These are phyloP conservation scores for Strigops habroptila DNA, from an alignment of 2,113 vertebrate species.

Conservation along the genomic window DNA sequence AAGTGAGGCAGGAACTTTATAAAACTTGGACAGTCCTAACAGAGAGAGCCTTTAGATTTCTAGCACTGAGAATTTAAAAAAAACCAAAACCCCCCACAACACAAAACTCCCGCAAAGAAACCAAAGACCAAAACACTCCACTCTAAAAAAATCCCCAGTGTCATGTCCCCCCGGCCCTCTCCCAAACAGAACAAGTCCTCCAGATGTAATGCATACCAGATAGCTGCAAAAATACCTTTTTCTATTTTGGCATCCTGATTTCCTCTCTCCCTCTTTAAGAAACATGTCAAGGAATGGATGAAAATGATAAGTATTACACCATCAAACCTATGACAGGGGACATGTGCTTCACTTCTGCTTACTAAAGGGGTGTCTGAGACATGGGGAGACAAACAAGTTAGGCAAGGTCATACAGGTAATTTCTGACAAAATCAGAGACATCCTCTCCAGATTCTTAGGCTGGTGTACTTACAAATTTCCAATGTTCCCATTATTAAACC, in stretches of 20 bases:
- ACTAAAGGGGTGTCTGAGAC: neutral
- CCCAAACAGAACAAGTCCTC: rapidly evolving
- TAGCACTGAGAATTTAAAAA: neutral
- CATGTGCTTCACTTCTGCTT: rapidly evolving
- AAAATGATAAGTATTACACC: neutral
- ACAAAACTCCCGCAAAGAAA: neutral
- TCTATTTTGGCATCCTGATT: neutral
- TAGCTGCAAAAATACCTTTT: neutral
- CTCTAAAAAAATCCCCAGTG: neutral
- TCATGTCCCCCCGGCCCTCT: rapidly evolving
- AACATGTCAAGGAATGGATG: neutral
- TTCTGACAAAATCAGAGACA: neutral
- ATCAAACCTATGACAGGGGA: neutral
- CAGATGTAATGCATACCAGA: neutral
- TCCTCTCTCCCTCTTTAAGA: neutral
- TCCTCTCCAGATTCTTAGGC: neutral
- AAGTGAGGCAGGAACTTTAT: neutral
- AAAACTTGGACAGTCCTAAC: neutral
- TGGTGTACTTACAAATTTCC: neutral
- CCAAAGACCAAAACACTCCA: neutral
- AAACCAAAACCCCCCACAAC: neutral
- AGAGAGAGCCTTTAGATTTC: neutral
- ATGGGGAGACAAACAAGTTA: neutral
- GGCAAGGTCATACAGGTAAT: neutral
- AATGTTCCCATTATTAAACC: neutral